phyloP scores from a whole-genome alignment of 1,140 invertebrate genomes.

The Drosophila takahashii region DNA sequence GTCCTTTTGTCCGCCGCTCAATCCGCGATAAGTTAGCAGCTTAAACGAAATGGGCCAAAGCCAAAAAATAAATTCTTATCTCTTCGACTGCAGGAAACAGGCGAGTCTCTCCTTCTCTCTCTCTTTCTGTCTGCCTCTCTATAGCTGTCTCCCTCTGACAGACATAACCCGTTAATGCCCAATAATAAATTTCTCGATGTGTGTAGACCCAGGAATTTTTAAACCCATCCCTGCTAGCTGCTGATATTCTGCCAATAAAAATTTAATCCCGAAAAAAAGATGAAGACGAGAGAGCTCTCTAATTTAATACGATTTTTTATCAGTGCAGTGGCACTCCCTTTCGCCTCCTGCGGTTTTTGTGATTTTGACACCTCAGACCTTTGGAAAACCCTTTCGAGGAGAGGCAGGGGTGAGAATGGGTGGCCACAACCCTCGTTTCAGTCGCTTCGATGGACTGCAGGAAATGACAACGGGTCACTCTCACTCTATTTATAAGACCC shows the following conservation, averaged over 20 bases:
- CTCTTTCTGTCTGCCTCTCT: not conserved
- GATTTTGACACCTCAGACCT: constrained; percentile 61
- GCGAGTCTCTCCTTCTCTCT: constrained; percentile 9
- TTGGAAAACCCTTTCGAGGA: constrained; percentile 43
- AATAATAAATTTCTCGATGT: constrained; percentile 68
- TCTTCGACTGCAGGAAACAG: constrained; percentile 46
- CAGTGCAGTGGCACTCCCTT: constrained; percentile 47
- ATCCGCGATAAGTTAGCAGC: constrained; percentile 49
- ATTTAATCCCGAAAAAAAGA: constrained; percentile 68
- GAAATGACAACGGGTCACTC: constrained; percentile 50
- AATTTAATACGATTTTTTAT: constrained; percentile 77
- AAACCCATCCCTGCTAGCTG: constrained; percentile 18
- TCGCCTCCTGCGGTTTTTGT: constrained; percentile 30
- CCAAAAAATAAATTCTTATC: constrained; percentile 66
- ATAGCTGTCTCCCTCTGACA: constrained; percentile 2
- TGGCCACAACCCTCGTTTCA: constrained; percentile 49
- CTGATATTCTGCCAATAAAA: constrained; percentile 83
- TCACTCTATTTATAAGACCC: not conserved
- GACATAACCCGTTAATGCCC: constrained; percentile 76
- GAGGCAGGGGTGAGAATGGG: constrained; percentile 9
- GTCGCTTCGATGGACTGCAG: constrained; percentile 37
- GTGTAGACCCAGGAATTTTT: constrained; percentile 2
- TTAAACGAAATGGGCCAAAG: constrained; percentile 52
- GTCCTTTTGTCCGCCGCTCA: constrained; percentile 42
- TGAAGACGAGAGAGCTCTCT: constrained; percentile 43